phyloP scores from a whole-genome alignment of 2,113 vertebrate species.

The Colinus virginianus region DNA sequence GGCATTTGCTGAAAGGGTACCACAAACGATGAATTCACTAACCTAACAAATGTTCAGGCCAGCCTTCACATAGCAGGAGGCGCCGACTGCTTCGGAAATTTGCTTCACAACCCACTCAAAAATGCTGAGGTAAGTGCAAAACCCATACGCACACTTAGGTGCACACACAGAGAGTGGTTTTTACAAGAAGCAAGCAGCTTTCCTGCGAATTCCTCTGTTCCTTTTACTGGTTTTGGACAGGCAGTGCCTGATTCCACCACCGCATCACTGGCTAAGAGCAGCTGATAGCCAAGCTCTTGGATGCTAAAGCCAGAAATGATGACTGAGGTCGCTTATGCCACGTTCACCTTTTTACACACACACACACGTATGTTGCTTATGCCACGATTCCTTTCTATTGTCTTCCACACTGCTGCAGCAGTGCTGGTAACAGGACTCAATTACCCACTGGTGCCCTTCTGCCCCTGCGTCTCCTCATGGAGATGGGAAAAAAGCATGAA shows the following conservation, averaged over 20 bases:
- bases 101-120: background rate
- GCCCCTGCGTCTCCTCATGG: background rate
- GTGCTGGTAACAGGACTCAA: background rate
- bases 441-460: background rate
- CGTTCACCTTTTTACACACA: background rate
- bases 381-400: background rate
- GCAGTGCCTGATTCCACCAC: accelerated
- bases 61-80: slow-evolving; percentile 44
- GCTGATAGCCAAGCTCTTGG: background rate
- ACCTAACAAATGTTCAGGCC: slow-evolving; percentile 38
- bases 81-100: background rate
- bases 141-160: background rate
- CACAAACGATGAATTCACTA: slow-evolving; percentile 13
- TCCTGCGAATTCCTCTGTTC: background rate
- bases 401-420: background rate
- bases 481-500: background rate
- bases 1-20: slow-evolving; percentile 13
- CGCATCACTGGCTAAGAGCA: background rate
- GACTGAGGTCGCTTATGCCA: background rate
- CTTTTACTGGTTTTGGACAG: background rate
- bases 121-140: background rate
- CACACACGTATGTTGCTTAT: background rate
- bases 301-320: background rate
- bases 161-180: background rate
- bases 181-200: background rate